Evolutionary conservation across 2,113 vertebrate genomes (phyloP).

Genomic region (Odontesthes bonariensis): DNA sequence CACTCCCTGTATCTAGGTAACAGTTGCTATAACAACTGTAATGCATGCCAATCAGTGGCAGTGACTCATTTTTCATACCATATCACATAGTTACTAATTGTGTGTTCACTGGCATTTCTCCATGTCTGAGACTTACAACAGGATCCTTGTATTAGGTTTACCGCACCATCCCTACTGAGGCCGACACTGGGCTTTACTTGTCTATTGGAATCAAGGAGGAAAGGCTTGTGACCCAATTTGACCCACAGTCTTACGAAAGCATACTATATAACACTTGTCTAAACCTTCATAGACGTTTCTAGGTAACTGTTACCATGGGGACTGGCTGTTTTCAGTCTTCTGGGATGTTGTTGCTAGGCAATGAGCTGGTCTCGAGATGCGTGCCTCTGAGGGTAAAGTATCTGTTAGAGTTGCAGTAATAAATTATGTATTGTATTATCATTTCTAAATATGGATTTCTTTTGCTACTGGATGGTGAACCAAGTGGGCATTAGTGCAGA

Average conservation of each 20-base stretch:
- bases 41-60: conserved; percentile 57
- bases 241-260: conserved; percentile 53
- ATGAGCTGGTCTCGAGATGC: conserved; percentile 22
- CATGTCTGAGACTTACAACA: neutral
- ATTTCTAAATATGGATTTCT: conserved; percentile 13
- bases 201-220: conserved; percentile 24
- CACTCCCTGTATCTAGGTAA: conserved; percentile 54
- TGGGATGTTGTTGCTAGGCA: conserved; percentile 70
- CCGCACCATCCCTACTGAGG: neutral
- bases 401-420: neutral
- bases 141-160: neutral
- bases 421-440: neutral
- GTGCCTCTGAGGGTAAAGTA: neutral
- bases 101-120: conserved; percentile 1
- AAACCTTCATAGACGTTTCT: conserved; percentile 64
- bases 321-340: conserved; percentile 60
- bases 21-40: conserved; percentile 69
- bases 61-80: conserved; percentile 62
- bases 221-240: conserved; percentile 58
- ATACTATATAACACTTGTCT: conserved; percentile 36
- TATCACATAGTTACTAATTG: conserved; percentile 4
- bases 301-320: conserved; percentile 73
- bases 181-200: conserved; percentile 6
- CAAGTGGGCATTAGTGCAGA: conserved; percentile 36
- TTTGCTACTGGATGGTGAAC: conserved; percentile 15